Evolutionary conservation across 2,113 vertebrate genomes (phyloP).

Genomic region (Hepsetus odoe): DNA sequence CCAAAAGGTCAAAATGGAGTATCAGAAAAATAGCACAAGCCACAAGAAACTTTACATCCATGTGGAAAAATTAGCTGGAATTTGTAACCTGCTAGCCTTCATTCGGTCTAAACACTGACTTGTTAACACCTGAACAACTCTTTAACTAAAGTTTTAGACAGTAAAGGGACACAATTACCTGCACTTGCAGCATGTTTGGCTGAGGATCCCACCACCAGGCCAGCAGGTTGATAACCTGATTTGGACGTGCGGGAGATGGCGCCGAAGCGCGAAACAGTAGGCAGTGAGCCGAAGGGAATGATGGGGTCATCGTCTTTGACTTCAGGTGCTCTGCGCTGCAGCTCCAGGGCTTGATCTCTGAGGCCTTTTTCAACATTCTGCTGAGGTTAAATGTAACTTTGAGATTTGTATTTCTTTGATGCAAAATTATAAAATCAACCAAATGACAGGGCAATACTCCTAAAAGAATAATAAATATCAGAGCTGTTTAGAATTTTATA

Average conservation of each 20-base stretch:
- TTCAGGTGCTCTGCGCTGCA: constrained; percentile 87
- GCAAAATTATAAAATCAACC: too few relatives aligned
- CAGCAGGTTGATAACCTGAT: constrained; percentile 88
- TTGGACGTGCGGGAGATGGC: constrained; percentile 96
- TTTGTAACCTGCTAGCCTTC: too few relatives aligned
- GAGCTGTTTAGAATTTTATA: neutral
- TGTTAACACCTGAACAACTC: neutral
- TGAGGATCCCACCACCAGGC: constrained; percentile 86
- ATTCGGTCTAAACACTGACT: neutral
- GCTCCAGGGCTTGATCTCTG: constrained; percentile 85
- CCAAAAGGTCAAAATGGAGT: neutral
- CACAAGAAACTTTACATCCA: too few relatives aligned
- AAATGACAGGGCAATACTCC: too few relatives aligned
- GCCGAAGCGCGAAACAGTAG: constrained; percentile 95
- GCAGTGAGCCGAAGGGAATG: constrained; percentile 94
- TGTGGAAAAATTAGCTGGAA: too few relatives aligned
- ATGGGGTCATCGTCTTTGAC: constrained; percentile 93
- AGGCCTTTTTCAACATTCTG: constrained; percentile 85
- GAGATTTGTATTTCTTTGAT: too few relatives aligned
- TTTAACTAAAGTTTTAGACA: neutral
- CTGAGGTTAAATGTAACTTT: neutral
- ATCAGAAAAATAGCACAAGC: neutral
- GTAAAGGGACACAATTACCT: constrained; percentile 69
- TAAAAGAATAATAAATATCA: neutral
- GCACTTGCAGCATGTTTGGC: constrained; percentile 84